Base-by-base conservation (phyloP, 2,888 invertebrate species). In the Apeira syringaria region DNA sequence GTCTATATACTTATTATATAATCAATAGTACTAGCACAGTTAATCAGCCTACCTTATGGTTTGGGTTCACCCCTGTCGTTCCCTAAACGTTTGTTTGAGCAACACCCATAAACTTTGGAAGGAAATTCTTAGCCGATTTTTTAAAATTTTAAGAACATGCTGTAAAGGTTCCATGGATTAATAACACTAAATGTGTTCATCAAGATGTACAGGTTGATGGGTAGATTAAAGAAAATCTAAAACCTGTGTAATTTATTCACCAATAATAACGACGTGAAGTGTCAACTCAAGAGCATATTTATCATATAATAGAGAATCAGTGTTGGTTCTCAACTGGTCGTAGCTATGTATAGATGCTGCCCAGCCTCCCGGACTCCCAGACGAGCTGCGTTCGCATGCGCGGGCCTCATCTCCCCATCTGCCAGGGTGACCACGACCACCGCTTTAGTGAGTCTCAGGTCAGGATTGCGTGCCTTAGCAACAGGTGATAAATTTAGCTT, bases 401-500 rank as follows among this genome's bases (percentile, higher is more conserved):
- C 34, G 10, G 1, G n/a, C 27, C 9, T 17, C 24, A 50, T 35
- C 46, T 49, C 52, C 60, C 56, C 48, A 18, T 58, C 25, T 12
- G n/a, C 5, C 20, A 56, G 35, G 47, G 44, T 15, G 32, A 29
- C 57, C 29, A 60, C 48, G 32, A 29, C 57, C 29, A 60, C 48
- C 12, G 13, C 15, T 38, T 20, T 6, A 7, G 20, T 6, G 7
- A n/a, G 20, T 20, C 15, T 2, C 7, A 7, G 20, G 20, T 7
- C 20, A 20, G 2, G 20, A 7, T 20, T 20, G 5, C 7, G 7
- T 22, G 15, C 20, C n/a, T 18, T 61, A 59, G 57, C 68, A 68
- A 66, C 69, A 68, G 69, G 71, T 70, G 34, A 10, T n/a, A 11
- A 8, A 12, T n/a, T n/a, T n/a, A n/a, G n/a, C n/a, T n/a, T n/a